Evolutionary conservation across 2,888 invertebrate species (phyloP), one percentile per base, ranked within the genome.

Genomic region (Coelopa pilipes): DNA sequence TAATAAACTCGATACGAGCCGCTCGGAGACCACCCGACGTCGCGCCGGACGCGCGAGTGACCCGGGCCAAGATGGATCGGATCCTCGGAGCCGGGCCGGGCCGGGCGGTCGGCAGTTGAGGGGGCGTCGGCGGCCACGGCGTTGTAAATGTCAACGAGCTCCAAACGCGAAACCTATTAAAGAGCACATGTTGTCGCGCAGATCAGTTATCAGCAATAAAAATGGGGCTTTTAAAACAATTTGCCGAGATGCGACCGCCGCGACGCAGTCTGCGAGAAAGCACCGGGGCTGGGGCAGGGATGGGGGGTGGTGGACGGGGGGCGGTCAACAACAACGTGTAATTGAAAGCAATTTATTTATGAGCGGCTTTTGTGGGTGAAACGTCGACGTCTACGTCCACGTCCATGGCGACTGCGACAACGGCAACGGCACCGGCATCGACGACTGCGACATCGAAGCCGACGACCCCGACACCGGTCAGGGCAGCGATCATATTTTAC

Each of bases 61-160:
- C 2, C 34, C 34, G 34, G 4, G 34, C 19, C 19, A 49, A 19
- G n/a, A 50, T 65, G 24, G 21, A 21, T 17, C 57, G 24, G 21
- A 21, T 17, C 57, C 34, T 34, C 34, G 34, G n/a, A n/a, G n/a
- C 34, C 34, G 10, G 4, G 17, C 53, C 2, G 53, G 17, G 10
- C 19, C n/a, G 10, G 15, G 63, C n/a, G 15, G n/a, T 12, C 24
- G 50, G n/a, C n/a, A 13, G n/a, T 12, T 13, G 50, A 9, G 34
- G 34, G 17, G 9, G 62, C n/a, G 45, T 12, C 34, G 34, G 45
- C 34, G 34, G 34, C 4, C 34, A 7, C 34, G 46, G 46, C 15
- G 46, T 70, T 70, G 62, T 34, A 70, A 74, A 76, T 76, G 75
- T 75, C 73, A 68, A 74, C 74, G 72, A 49, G 70, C 55, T 68